A percentile compares a stretch with the other conserved stretches of the same genome.
Evolutionary conservation across 1,140 invertebrate species (phyloP).

Genomic region (Lasioglossum albipes): DNA sequence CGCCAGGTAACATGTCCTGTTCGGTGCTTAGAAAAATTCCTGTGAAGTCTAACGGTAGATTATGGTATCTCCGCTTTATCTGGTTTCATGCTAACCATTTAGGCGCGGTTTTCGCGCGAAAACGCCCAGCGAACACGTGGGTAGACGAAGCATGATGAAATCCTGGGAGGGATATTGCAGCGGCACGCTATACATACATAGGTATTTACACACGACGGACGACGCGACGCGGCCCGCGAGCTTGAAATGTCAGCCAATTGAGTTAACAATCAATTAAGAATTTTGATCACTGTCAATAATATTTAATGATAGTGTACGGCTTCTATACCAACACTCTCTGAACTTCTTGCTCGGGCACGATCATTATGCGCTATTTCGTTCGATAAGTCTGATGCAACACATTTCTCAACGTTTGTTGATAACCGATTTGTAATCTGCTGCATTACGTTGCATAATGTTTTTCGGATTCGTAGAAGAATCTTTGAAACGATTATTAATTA

Average conservation of each 20-base stretch:
- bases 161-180: conserved; percentile 18
- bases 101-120: neutral
- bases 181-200: neutral
- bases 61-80: neutral
- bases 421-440: neutral
- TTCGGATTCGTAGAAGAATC: neutral
- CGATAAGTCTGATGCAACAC: neutral
- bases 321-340: neutral
- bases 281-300: neutral
- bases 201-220: no score
- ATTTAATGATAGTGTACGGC: neutral
- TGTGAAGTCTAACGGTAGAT: neutral
- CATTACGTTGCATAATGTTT: neutral
- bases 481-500: neutral
- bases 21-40: no score
- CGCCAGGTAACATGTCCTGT: no score
- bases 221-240: neutral
- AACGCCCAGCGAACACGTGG: neutral
- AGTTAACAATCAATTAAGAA: neutral
- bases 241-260: conserved; percentile 13
- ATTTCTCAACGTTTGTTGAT: neutral
- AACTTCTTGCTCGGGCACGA: neutral
- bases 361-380: neutral
- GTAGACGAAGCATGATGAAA: conserved; percentile 27
- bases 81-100: neutral